Percentiles rank a stretch among this genome's conserved stretches.
These are phyloP conservation scores for Clanis bilineata DNA, from an alignment of 2,888 invertebrate species.

Conservation along the genomic window DNA sequence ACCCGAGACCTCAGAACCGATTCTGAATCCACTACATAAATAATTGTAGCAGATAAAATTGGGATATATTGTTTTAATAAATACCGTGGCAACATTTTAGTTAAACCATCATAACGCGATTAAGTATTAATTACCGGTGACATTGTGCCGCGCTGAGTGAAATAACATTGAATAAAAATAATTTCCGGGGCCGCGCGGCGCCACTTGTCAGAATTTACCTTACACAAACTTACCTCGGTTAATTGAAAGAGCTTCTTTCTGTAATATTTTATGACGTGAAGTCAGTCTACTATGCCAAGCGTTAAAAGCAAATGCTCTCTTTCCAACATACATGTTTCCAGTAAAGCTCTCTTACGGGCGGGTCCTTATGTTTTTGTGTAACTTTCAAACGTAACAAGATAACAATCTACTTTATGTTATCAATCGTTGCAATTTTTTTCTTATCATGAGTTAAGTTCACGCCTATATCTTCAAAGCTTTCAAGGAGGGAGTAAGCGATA, in stretches of 20 bases:
- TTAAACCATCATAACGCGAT: background rate
- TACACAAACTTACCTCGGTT: slow-evolving; percentile 74
- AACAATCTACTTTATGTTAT: slow-evolving; percentile 68
- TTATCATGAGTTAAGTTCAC: too few species aligned
- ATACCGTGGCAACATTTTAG: background rate
- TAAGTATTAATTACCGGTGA: slow-evolving; percentile 4
- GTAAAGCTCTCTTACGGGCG: slow-evolving; percentile 54
- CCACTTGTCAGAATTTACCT: slow-evolving; percentile 66
- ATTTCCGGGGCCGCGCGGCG: slow-evolving; percentile 45
- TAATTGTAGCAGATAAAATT: too few species aligned
- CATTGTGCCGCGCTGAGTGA: slow-evolving; percentile 4
- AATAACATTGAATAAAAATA: slow-evolving; percentile 40
- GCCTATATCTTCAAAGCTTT: too few species aligned
- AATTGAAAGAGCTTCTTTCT: slow-evolving; percentile 79
- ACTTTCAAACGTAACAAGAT: slow-evolving; percentile 66
- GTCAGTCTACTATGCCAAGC: slow-evolving; percentile 30
- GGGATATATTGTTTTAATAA: background rate
- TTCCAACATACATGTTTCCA: slow-evolving; percentile 54
- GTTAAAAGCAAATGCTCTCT: slow-evolving; percentile 55
- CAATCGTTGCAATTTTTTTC: too few species aligned
- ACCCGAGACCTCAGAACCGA: too few species aligned
- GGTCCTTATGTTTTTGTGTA: slow-evolving; percentile 52
- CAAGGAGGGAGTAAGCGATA: too few species aligned
- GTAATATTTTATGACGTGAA: slow-evolving; percentile 71
- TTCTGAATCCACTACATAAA: background rate